Evolutionary conservation across 2,797 vertebrate species (phyloP), one percentile per base, ranked within the genome.

Genomic region (Poliocrania exsul): DNA sequence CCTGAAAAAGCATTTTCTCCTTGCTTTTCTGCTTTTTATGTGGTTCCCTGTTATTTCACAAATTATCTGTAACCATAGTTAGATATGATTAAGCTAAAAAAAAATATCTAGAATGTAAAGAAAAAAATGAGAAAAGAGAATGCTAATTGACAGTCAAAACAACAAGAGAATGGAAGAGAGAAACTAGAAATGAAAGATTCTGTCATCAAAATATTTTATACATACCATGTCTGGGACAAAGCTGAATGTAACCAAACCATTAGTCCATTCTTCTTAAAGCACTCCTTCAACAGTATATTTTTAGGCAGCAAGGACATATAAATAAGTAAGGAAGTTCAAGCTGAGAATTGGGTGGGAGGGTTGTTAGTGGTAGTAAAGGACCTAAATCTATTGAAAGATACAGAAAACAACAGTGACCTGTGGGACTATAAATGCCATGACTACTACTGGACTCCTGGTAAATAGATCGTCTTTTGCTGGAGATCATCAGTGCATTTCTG

Each of bases 101-200:
- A 57, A 94, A 95, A 94, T 31, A 78, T 24, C 11, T 31, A 79
- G 51, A 96, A 93, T 49, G 11, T 46, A 93, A 92, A 85, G 31
- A 66, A 93, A 72, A 91, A 95, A 64, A 17, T 25, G 10, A 80
- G 47, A 96, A 88, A 79, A 38, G 25, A 81, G 46, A 93, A 81
- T 11, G 51, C 14, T 87, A 88, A 86, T 6, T 90, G 86, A 69
- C 37, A 91, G 62, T 28, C 8, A 4, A 94, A 94, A 88, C 69
- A 91, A 88, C 81, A 96, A 58, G 94, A 94, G 93, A 95, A 96
- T 42, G 77, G 83, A 91, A 83, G 88, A 64, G 26, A 84, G 29
- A 91, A 95, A 96, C 69, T 24, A 95, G 73, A 89, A 93, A 92
- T 78, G 44, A 79, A 95, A 95, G 49, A 54, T 26, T 60, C 54